A percentile compares a stretch with the other conserved stretches of the same genome.
Conservation (phyloP, 2,888 invertebrate genomes). For the Endomychus coccineus region DNA sequence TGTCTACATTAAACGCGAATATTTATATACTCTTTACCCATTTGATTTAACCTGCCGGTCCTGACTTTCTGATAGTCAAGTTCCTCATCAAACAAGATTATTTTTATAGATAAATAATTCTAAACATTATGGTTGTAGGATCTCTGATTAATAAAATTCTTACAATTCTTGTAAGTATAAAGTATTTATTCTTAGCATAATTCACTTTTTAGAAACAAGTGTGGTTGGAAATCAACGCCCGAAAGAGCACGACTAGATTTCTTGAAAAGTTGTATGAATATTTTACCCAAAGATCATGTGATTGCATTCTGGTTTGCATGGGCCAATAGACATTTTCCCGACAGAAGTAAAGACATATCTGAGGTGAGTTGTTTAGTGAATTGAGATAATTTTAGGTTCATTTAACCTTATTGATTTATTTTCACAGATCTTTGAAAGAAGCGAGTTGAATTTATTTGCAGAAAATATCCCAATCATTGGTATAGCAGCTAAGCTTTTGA, state of each 20-base stretch:
- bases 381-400: conserved; percentile 4
- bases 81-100: too few relatives aligned
- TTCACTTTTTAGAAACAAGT: too few relatives aligned
- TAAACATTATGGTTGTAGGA: too few relatives aligned
- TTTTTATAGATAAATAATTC: too few relatives aligned
- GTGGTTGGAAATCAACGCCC: conserved; percentile 30
- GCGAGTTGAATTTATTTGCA: conserved; percentile 53
- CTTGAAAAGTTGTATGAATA: conserved; percentile 24
- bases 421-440: conserved; percentile 58
- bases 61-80: too few relatives aligned
- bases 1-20: too few relatives aligned
- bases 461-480: conserved; percentile 41
- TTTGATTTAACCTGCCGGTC: too few relatives aligned
- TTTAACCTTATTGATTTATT: conserved; percentile 33
- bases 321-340: conserved; percentile 31
- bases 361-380: conserved; percentile 23
- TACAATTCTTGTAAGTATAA: too few relatives aligned
- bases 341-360: conserved; percentile 23
- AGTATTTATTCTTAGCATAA: too few relatives aligned
- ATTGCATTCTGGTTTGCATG: conserved; percentile 28
- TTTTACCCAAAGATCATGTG: conserved; percentile 7
- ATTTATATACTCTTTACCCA: too few relatives aligned
- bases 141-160: too few relatives aligned
- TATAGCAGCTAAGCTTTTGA: conserved; percentile 19
- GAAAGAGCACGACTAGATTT: conserved; percentile 36